These are phyloP conservation scores for Erannis defoliaria DNA, from an alignment of 2,888 invertebrate genomes.

Conservation along the genomic window DNA sequence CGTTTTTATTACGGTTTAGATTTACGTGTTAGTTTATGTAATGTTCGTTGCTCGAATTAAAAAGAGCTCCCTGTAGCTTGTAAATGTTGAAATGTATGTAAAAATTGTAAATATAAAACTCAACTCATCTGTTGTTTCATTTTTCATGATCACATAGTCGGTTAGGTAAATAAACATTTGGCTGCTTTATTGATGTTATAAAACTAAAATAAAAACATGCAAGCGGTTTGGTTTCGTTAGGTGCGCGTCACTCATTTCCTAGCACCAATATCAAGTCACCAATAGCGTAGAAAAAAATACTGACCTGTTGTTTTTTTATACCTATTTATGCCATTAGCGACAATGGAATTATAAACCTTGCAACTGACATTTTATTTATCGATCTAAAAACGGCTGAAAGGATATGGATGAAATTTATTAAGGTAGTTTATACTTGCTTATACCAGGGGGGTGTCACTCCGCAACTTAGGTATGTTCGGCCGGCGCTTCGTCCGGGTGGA, in stretches of 20 bases:
- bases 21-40: constrained; percentile 86
- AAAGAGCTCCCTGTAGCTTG: constrained; percentile 86
- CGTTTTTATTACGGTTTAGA: constrained; percentile 85
- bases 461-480: too few species aligned
- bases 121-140: constrained; percentile 78
- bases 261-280: constrained; percentile 9
- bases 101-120: constrained; percentile 85
- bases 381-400: too few species aligned
- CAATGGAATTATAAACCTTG: too few species aligned
- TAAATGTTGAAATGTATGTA: constrained; percentile 86
- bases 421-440: too few species aligned
- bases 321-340: too few species aligned
- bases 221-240: constrained; percentile 36
- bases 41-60: constrained; percentile 87
- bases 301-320: too few species aligned
- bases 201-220: constrained; percentile 49
- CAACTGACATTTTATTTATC: too few species aligned
- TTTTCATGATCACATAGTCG: constrained; percentile 63
- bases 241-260: constrained; percentile 43
- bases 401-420: too few species aligned
- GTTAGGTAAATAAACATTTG: constrained; percentile 49
- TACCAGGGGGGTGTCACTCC: too few species aligned
- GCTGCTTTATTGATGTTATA: constrained; percentile 51
- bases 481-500: too few species aligned
- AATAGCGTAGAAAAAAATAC: not conserved